A percentile compares a stretch with the other conserved stretches of the same genome.
Evolutionary conservation across 2,797 vertebrate species (phyloP).

Genomic region (Aratinga solstitialis): DNA sequence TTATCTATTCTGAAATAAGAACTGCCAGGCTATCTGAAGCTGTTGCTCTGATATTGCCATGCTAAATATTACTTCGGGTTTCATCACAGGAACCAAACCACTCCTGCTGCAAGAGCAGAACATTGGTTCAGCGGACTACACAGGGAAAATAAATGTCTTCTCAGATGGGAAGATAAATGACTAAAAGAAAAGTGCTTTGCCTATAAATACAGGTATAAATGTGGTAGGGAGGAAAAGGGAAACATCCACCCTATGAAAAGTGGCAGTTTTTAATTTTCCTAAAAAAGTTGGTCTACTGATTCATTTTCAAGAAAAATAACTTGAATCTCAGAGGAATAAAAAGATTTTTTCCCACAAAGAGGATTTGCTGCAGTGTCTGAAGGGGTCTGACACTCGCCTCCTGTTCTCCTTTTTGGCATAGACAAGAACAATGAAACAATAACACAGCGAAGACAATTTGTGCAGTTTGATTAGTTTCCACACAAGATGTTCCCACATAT

Average conservation of each 20-base stretch:
- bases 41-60: neutral
- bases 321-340: neutral
- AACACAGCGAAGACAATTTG: slow-evolving; percentile 26
- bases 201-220: neutral
- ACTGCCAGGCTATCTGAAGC: neutral
- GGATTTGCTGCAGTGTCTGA: neutral
- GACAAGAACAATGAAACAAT: slow-evolving; percentile 14
- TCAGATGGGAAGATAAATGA: neutral
- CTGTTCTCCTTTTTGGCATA: neutral
- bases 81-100: neutral
- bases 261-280: neutral
- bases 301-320: neutral
- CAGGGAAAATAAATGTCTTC: neutral
- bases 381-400: neutral
- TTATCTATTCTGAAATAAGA: neutral
- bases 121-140: neutral
- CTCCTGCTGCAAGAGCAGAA: slow-evolving; percentile 27
- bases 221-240: neutral
- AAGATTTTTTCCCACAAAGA: neutral
- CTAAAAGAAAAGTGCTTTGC: neutral
- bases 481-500: slow-evolving; percentile 61
- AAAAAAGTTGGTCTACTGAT: neutral
- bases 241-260: neutral
- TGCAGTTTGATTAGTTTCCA: slow-evolving; percentile 40
- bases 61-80: slow-evolving; percentile 22